Conservation (phyloP, 2,888 invertebrate species). For the Xylophagus ater region DNA sequence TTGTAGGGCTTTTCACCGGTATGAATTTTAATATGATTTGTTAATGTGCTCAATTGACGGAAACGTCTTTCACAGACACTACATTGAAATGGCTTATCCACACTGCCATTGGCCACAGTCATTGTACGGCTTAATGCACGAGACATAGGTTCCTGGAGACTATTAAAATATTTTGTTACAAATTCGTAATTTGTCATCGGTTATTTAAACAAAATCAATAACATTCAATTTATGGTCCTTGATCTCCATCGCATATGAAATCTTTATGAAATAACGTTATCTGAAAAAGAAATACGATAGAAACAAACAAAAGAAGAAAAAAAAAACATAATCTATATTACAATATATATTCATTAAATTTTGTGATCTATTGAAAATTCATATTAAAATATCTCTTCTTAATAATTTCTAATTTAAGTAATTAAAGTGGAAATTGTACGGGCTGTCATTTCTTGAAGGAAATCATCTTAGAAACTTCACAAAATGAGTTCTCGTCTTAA, state of each 20-base stretch:
- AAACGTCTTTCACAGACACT: conserved; percentile 39
- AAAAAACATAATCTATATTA: too few species aligned
- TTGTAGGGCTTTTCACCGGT: conserved; percentile 40
- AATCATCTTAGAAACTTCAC: too few species aligned
- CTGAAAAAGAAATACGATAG: too few species aligned
- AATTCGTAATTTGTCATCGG: conserved; percentile 9
- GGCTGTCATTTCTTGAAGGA: too few species aligned
- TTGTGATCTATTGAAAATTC: too few species aligned
- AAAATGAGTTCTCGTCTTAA: too few species aligned
- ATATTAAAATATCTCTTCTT: too few species aligned
- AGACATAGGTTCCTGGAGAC: conserved; percentile 12
- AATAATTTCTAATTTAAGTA: too few species aligned
- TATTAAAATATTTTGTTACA: conserved; percentile 10
- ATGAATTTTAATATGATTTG: conserved; percentile 40
- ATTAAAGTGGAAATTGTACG: too few species aligned
- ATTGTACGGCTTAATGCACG: conserved; percentile 15
- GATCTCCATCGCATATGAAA: too few species aligned
- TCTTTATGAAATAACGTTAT: too few species aligned
- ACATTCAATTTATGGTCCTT: conserved; percentile 2
- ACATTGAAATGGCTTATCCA: conserved; percentile 39
- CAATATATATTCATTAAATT: not conserved
- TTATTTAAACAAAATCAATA: not conserved
- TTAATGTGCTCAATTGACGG: conserved; percentile 38
- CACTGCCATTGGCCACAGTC: conserved; percentile 6
- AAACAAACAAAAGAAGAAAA: too few species aligned